Base-by-base conservation (phyloP, 1,140 invertebrate species). In the Aporrectodea caliginosa region DNA sequence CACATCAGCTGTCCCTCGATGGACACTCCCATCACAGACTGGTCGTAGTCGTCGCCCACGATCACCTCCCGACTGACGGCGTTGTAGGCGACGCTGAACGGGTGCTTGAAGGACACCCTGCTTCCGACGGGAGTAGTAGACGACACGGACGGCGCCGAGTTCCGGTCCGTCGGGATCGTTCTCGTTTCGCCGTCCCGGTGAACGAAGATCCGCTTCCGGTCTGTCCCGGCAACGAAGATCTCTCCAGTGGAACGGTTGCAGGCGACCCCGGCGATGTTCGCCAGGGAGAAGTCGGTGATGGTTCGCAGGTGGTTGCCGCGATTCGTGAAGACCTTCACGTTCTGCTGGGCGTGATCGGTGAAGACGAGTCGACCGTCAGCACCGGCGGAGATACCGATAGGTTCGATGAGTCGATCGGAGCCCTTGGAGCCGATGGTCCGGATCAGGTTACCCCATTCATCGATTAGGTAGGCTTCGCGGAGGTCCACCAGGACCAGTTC, bases 211-310 rank as follows among this genome's bases (percentile, higher is more conserved):
- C 34, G 2, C n/a, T 35, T 27, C 12, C 33, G 27, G 32, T 75
- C 73, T 12, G 73, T 75, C 27, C 73, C 73, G 33, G 73, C 73
- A 12, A 75, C 33, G 27, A 75, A 22, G 33, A 75, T 75, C 27
- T 75, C 73, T 14, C 73, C 27, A 16, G 22, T 75, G 14, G 43
- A 58, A 6, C 33, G 27, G 27, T 29, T 75, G 22, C 27, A 22
- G 27, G 73, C 34, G 27, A 75, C 73, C 2, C 73, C 73, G 22
- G 73, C 73, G n/a, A 75, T 75, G 73, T 75, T 75, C 27, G 73
- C 33, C 73, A 75, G 73, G 33, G 16, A 30, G 30, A n/a, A n/a
- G 32, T 75, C 73, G 31, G n/a, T 75, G 27, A 75, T 27, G 27
- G 27, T 32, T 16, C 33, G 27, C 73, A 75, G 22, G 34, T 31